phyloP scores from a whole-genome alignment of 2,113 vertebrate genomes.

The Odocoileus virginianus region DNA sequence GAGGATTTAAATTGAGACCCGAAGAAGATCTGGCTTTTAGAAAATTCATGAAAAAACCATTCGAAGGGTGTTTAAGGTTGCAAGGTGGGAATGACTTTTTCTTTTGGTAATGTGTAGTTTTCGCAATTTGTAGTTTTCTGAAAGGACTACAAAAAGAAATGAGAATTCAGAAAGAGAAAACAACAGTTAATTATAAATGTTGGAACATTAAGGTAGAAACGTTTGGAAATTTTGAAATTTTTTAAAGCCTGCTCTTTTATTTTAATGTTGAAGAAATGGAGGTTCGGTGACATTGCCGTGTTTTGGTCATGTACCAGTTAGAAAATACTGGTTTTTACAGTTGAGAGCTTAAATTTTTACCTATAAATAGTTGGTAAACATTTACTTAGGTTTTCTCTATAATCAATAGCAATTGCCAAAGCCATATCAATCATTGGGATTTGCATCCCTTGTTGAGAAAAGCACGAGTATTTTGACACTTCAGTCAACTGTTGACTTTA shows the following conservation, averaged over 20 bases:
- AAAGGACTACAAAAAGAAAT: neutral
- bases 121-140: neutral
- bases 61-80: neutral
- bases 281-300: neutral
- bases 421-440: neutral
- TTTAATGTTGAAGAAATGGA: neutral
- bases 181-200: neutral
- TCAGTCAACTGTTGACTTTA: slow-evolving; percentile 8
- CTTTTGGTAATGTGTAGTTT: neutral
- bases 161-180: neutral
- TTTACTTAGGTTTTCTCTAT: slow-evolving; percentile 37
- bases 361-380: neutral
- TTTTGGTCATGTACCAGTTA: neutral
- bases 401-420: neutral
- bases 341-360: neutral
- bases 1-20: neutral
- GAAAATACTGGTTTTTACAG: neutral
- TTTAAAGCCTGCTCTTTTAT: neutral
- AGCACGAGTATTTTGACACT: neutral
- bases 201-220: neutral
- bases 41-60: neutral
- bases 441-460: slow-evolving; percentile 1
- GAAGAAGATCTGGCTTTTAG: neutral
- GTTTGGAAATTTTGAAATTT: neutral
- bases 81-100: neutral